phyloP scores from a whole-genome alignment of 2,888 invertebrate genomes.

The Pocota personata region DNA sequence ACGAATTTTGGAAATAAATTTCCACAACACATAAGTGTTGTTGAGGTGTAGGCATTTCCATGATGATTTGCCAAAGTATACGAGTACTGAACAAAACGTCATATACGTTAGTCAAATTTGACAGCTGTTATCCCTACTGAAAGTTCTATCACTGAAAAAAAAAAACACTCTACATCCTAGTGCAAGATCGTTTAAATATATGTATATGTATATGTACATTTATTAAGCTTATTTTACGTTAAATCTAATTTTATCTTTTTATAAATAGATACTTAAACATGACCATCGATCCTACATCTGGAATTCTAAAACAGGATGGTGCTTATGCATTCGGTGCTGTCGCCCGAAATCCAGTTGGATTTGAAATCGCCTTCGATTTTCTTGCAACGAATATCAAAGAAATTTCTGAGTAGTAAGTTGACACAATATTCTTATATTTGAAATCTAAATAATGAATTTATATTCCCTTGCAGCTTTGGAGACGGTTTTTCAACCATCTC shows the following conservation, averaged over 20 bases:
- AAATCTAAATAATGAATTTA: neutral
- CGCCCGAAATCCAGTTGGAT: constrained; percentile 85
- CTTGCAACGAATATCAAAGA: constrained; percentile 82
- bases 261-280: constrained; percentile 83
- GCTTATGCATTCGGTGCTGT: constrained; percentile 85
- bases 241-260: neutral
- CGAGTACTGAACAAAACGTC: too few species aligned
- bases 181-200: too few species aligned
- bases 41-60: too few species aligned
- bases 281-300: constrained; percentile 83
- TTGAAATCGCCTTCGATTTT: constrained; percentile 86
- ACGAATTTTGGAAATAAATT: too few species aligned
- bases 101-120: too few species aligned
- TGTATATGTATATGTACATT: too few species aligned
- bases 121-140: too few species aligned
- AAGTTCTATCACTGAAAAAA: too few species aligned
- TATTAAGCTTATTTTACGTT: neutral
- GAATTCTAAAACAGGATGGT: constrained; percentile 86
- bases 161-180: too few species aligned
- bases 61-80: too few species aligned
- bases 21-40: too few species aligned
- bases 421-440: neutral
- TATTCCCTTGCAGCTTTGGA: constrained; percentile 82
- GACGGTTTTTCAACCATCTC: constrained; percentile 84
- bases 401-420: constrained; percentile 82